Conservation (phyloP, 2,113 vertebrate genomes). For the Ovibos moschatus region DNA sequence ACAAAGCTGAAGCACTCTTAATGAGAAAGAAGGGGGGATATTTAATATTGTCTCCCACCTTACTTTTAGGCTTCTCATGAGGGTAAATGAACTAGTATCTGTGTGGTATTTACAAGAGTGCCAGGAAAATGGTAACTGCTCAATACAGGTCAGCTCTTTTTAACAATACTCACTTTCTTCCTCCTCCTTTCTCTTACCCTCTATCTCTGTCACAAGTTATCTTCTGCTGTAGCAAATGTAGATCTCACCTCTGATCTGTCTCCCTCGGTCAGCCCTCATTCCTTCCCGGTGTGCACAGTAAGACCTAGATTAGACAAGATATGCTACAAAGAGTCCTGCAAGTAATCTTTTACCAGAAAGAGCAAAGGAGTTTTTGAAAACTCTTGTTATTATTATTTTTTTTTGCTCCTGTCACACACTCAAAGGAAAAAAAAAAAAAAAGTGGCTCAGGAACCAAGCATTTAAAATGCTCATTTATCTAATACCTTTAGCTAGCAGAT, state of each 20-base stretch:
- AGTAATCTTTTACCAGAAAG: not conserved
- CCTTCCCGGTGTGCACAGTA: rapidly evolving
- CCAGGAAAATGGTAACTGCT: not conserved
- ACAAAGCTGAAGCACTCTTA: not conserved
- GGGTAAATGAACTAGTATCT: not conserved
- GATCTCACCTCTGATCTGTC: not conserved
- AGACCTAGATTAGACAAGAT: not conserved
- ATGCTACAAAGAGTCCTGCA: not conserved
- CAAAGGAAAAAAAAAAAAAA: not conserved
- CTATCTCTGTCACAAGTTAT: not conserved
- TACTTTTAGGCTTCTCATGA: not conserved
- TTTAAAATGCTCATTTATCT: not conserved
- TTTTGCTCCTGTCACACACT: not conserved
- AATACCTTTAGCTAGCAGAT: not conserved
- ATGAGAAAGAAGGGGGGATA: not conserved
- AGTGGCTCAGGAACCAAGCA: not conserved
- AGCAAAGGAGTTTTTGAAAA: not conserved
- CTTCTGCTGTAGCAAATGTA: not conserved
- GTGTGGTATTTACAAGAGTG: not conserved
- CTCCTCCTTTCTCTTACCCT: rapidly evolving
- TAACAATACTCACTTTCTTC: not conserved
- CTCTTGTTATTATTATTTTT: not conserved
- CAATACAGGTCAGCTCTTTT: not conserved
- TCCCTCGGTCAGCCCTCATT: not conserved
- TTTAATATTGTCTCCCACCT: not conserved